Evolutionary conservation across 2,797 vertebrate species (phyloP).

Genomic region (Vespertilio murinus): DNA sequence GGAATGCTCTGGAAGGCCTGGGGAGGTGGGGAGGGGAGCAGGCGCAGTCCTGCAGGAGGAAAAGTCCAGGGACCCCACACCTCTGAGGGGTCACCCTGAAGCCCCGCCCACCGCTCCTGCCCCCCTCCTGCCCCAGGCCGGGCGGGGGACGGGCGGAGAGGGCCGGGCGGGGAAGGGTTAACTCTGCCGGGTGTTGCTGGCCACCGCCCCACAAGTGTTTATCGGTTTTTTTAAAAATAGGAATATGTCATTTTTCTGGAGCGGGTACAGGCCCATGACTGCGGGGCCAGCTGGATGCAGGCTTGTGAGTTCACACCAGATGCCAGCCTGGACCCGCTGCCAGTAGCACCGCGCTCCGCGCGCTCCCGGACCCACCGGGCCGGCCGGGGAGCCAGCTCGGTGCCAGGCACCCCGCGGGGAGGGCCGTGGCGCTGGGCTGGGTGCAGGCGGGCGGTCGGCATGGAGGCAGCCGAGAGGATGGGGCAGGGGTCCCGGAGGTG

Average conservation of each 20-base stretch:
- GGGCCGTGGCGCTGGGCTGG: too few relatives aligned
- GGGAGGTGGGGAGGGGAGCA: background rate
- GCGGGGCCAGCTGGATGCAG: background rate
- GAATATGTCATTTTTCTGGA: background rate
- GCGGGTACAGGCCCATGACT: background rate
- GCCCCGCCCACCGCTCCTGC: accelerated
- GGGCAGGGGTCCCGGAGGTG: too few relatives aligned
- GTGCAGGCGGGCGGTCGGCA: too few relatives aligned
- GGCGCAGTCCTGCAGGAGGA: accelerated
- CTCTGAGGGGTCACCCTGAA: background rate
- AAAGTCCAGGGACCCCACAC: accelerated
- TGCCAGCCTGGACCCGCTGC: too few relatives aligned
- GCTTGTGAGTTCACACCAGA: too few relatives aligned
- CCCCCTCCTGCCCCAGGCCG: accelerated
- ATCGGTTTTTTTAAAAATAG: conserved; percentile 41
- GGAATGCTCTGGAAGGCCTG: background rate
- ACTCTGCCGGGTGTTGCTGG: background rate
- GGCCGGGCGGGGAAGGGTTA: background rate
- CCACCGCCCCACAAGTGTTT: background rate
- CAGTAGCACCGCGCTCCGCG: too few relatives aligned
- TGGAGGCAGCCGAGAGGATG: too few relatives aligned
- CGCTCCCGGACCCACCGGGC: too few relatives aligned
- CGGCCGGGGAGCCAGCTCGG: too few relatives aligned
- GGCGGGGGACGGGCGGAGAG: accelerated
- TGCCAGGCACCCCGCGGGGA: too few relatives aligned